Percentiles rank a stretch among this genome's conserved stretches.
Evolutionary conservation across 2,888 invertebrate genomes (phyloP).

Genomic region (Drepanosiphum platanoidis): DNA sequence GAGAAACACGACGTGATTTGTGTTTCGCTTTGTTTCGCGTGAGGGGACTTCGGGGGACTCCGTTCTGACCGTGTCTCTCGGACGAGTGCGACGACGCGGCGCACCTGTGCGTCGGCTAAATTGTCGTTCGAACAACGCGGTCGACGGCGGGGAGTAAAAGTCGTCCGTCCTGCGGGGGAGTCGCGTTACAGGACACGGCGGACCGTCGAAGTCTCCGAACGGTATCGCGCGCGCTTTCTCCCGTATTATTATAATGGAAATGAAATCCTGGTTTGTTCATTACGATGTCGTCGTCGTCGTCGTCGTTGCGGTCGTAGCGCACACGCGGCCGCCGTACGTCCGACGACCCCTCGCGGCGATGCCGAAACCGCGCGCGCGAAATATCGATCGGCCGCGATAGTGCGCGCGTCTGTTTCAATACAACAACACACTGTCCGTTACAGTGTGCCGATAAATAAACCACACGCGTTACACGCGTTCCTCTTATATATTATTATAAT

Average conservation of each 20-base stretch:
- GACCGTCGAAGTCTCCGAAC: background rate
- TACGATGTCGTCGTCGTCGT: background rate
- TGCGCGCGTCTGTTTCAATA: no score
- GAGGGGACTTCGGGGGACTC: no score
- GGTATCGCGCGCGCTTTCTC: background rate
- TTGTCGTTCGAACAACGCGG: background rate
- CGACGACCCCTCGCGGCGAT: background rate
- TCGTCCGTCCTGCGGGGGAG: constrained; percentile 43
- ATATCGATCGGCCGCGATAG: background rate
- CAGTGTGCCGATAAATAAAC: no score
- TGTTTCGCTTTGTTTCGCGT: no score
- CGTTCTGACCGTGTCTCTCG: no score
- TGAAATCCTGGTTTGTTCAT: background rate
- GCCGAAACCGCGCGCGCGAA: constrained; percentile 2
- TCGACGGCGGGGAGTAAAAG: constrained; percentile 28
- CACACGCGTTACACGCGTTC: no score
- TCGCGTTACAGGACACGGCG: no score
- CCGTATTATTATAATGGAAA: background rate
- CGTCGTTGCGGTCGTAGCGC: background rate
- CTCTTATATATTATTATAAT: no score
- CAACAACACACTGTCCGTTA: no score
- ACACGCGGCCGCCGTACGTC: background rate
- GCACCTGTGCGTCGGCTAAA: no score
- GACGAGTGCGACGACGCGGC: no score
- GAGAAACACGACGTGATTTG: no score